Evolutionary conservation across 2,888 invertebrate genomes (phyloP), one percentile per base, ranked within the genome.

Genomic region (Aphodius granarius): DNA sequence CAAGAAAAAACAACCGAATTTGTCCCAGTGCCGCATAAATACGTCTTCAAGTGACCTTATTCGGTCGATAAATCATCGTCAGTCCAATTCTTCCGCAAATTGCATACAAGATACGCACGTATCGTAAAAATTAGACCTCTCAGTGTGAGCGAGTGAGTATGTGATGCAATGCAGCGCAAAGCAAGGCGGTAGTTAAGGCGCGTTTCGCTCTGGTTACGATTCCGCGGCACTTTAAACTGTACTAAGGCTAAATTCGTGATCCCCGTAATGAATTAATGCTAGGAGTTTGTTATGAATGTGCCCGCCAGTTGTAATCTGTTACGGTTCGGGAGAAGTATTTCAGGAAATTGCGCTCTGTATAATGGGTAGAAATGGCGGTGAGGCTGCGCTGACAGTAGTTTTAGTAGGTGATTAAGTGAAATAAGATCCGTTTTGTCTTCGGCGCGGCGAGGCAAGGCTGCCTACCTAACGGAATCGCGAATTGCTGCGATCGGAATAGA

Each of bases 231-330:
- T 43, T 43, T 43, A 43, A 43, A 43, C 43, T 43, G 43, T 43
- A 43, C 77, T 76, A 78, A 78, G 78, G 78, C 78, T 78, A 78
- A 78, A 78, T 78, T 78, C 78, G 78, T 78, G 78, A 78, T 78
- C 76, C 76, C 73, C 68, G 75, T 78, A 78, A 78, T 78, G 78
- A 78, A 78, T 78, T 78, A 78, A 78, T 76, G 78, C 77, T 76
- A 78, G 74, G 43, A 77, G 74, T 78, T n/a, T 78, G 74, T 78
- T 78, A 78, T 76, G 77, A 76, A 77, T 77, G 77, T 43, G 43
- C 43, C 43, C 77, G 73, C 74, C 63, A 75, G 76, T 73, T 76
- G 73, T 76, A 75, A 75, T 75, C 75, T 75, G 73, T 73, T 73
- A 65, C 15, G 43, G 43, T 43, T 43, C 43, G 64, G 76, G 66